Conservation (phyloP, 1,140 invertebrate species). For the Nomia melanderi region DNA sequence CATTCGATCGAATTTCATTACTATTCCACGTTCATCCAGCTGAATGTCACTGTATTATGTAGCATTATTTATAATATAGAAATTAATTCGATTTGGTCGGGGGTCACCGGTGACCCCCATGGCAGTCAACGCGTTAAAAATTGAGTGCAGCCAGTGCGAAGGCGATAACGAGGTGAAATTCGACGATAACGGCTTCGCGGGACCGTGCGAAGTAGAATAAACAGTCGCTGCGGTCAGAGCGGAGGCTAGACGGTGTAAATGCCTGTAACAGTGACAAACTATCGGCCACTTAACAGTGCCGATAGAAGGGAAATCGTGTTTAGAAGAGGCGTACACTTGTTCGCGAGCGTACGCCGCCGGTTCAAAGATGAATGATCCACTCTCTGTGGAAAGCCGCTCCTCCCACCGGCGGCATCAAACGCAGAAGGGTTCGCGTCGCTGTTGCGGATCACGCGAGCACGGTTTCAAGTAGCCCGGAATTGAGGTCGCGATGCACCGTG, state of each 20-base stretch:
- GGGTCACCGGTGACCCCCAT: too few species aligned
- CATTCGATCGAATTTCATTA: too few species aligned
- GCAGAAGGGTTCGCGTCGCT: not conserved
- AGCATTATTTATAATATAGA: too few species aligned
- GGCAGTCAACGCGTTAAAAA: too few species aligned
- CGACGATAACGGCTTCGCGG: not conserved
- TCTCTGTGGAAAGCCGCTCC: constrained; percentile 1
- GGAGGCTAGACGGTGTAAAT: too few species aligned
- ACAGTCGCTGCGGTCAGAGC: not conserved
- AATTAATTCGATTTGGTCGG: too few species aligned
- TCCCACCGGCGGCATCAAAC: not conserved
- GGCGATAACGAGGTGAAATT: not conserved
- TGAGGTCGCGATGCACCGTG: not conserved
- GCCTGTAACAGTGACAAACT: not conserved
- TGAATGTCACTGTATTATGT: too few species aligned
- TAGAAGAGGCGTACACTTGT: not conserved
- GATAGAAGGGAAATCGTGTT: not conserved
- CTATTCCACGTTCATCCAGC: too few species aligned
- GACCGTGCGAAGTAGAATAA: not conserved
- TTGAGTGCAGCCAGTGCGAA: not conserved
- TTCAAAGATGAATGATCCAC: not conserved
- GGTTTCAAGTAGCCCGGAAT: not conserved
- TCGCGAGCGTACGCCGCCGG: not conserved
- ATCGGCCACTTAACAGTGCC: not conserved
- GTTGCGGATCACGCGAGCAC: not conserved